phyloP scores from a whole-genome alignment of 2,113 vertebrate genomes.

The Toxostoma redivivum region DNA sequence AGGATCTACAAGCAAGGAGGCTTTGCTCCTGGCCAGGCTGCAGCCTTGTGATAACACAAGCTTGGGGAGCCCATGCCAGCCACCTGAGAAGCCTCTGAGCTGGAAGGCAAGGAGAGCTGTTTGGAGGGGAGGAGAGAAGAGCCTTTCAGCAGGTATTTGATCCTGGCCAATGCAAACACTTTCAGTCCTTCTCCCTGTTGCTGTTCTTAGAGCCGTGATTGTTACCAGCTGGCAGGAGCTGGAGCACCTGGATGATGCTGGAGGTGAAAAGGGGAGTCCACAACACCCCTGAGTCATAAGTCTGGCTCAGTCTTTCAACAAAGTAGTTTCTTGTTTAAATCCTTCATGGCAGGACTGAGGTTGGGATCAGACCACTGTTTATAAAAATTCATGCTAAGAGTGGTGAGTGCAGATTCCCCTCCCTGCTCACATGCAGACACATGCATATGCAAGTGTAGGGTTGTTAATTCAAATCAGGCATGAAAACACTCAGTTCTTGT shows the following conservation, averaged over 20 bases:
- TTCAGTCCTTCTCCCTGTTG: background rate
- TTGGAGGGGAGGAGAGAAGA: background rate
- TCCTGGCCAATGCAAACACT: background rate
- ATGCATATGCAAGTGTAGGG: background rate
- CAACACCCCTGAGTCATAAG: background rate
- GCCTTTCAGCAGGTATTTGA: background rate
- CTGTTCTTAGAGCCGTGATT: background rate
- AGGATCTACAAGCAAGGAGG: background rate
- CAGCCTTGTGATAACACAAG: background rate
- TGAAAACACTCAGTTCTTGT: background rate
- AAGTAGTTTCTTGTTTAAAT: background rate
- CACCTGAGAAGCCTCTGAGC: rapidly evolving
- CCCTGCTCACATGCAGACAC: background rate
- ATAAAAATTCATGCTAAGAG: background rate
- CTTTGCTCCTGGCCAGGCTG: background rate
- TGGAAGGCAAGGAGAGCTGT: background rate
- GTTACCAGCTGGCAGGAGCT: background rate
- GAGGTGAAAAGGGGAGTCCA: background rate
- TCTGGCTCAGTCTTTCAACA: background rate
- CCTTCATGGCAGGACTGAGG: background rate
- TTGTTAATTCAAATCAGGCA: background rate
- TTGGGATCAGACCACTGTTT: background rate
- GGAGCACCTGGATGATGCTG: background rate
- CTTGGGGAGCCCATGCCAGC: background rate
- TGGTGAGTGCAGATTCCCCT: background rate